Percentiles rank a stretch among this genome's conserved stretches.
Evolutionary conservation across 37 sponge, comb jelly and placozoan species (phyloP).

Genomic region (Corticium candelabrum): DNA sequence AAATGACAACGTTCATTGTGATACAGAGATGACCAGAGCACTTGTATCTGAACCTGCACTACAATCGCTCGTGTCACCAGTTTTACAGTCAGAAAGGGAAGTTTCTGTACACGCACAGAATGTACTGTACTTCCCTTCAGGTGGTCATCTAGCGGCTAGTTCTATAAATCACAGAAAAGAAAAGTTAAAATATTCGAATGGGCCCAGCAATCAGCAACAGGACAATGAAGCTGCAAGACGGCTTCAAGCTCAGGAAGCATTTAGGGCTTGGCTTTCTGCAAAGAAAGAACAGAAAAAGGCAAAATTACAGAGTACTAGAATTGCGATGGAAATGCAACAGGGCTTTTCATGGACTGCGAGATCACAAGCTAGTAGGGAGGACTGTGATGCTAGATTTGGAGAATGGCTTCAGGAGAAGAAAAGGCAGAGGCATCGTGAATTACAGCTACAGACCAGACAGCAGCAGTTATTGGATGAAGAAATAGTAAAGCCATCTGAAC

Average conservation of each 20-base stretch:
- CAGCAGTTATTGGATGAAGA: conserved; percentile 9
- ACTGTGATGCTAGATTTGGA: conserved; percentile 12
- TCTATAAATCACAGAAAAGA: conserved; percentile 1
- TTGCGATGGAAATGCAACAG: too few species aligned
- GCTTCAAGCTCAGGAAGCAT: conserved; percentile 17
- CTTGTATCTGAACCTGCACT: conserved; percentile 53
- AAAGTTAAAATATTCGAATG: not conserved
- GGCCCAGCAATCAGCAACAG: not conserved
- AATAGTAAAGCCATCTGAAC: conserved; percentile 9
- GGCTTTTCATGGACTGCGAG: too few species aligned
- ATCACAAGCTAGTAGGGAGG: not conserved
- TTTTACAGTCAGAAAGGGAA: conserved; percentile 15
- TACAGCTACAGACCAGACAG: not conserved
- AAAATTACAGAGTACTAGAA: too few species aligned
- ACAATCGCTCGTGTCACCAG: conserved; percentile 29
- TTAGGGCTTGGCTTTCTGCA: conserved; percentile 27
- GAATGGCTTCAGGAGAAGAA: conserved; percentile 39
- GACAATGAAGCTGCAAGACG: conserved; percentile 19
- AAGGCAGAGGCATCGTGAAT: conserved; percentile 10
- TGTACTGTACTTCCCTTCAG: too few species aligned
- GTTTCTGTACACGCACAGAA: too few species aligned
- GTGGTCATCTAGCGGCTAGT: too few species aligned
- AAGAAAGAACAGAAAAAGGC: conserved; percentile 15
- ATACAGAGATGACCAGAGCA: not conserved
- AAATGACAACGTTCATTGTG: not conserved